A percentile compares a stretch with the other conserved stretches of the same genome.
These are phyloP conservation scores for Nilaparvata lugens DNA, from an alignment of 1,140 invertebrate genomes.

Conservation along the genomic window DNA sequence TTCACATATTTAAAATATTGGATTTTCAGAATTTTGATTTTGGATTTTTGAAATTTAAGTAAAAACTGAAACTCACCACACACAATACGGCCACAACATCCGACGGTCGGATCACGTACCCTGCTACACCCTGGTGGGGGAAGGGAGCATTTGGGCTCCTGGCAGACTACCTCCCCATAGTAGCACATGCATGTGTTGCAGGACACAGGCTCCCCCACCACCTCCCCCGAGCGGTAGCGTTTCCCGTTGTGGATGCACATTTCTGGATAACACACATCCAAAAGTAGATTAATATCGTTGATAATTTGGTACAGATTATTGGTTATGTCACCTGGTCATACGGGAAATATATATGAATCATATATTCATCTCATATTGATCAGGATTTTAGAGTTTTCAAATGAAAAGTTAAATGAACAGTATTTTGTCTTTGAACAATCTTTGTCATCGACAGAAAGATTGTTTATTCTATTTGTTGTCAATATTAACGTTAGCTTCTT, in stretches of 20 bases:
- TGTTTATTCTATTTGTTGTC: no score
- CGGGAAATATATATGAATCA: no score
- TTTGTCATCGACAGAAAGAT: no score
- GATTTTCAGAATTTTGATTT: no score
- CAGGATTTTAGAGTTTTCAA: no score
- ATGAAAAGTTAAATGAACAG: no score
- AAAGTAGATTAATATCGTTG: background rate
- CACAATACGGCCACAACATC: constrained; percentile 42
- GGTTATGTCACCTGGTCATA: no score
- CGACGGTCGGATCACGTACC: constrained; percentile 31
- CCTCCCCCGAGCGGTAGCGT: constrained; percentile 40
- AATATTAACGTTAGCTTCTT: no score
- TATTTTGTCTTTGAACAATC: no score
- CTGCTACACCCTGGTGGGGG: constrained; percentile 40
- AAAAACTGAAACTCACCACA: constrained; percentile 37
- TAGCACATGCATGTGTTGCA: constrained; percentile 46
- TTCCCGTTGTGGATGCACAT: constrained; percentile 40
- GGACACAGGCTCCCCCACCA: constrained; percentile 36
- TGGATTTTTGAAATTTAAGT: no score
- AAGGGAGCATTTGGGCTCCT: constrained; percentile 41
- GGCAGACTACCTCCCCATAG: constrained; percentile 43
- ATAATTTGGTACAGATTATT: background rate
- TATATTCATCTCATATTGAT: no score
- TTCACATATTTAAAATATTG: no score
- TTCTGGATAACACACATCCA: constrained; percentile 22